phyloP scores from a whole-genome alignment of 2,113 vertebrate species.

The Dasyurus viverrinus region DNA sequence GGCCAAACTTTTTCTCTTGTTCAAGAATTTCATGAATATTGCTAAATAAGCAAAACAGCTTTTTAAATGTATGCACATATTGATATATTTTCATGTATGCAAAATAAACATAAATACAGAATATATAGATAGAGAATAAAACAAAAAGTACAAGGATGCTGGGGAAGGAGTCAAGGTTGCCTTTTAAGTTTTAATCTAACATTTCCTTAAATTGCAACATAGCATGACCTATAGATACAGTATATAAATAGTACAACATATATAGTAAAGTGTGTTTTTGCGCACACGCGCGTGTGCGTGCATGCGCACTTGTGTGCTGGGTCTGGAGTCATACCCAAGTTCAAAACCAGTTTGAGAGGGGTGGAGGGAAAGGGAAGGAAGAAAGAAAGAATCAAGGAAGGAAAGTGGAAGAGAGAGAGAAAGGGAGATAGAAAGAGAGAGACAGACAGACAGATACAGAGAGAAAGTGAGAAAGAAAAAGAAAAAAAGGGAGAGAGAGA shows the following conservation, averaged over 20 bases:
- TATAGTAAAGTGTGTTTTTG: too few relatives aligned
- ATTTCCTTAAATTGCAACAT: not conserved
- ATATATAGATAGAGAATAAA: not conserved
- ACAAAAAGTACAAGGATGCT: not conserved
- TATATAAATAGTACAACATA: not conserved
- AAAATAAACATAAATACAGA: not conserved
- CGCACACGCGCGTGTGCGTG: too few relatives aligned
- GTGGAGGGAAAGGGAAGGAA: too few relatives aligned
- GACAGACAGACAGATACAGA: too few relatives aligned
- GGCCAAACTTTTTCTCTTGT: not conserved
- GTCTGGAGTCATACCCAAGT: not conserved
- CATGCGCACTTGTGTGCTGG: not conserved
- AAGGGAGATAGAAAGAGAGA: too few relatives aligned
- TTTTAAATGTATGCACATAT: not conserved
- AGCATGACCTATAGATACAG: not conserved
- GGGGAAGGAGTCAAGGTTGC: not conserved
- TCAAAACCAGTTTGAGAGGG: too few relatives aligned
- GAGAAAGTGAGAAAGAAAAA: too few relatives aligned
- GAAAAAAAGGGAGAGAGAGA: accelerated
- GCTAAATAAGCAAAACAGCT: not conserved
- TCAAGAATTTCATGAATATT: not conserved
- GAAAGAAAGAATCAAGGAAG: too few relatives aligned
- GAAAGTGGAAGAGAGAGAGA: too few relatives aligned
- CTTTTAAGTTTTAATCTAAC: not conserved
- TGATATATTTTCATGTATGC: not conserved